Percentiles rank a stretch among this genome's conserved stretches.
These are phyloP conservation scores for Cyanistes caeruleus DNA, from an alignment of 2,113 vertebrate genomes.

Conservation along the genomic window DNA sequence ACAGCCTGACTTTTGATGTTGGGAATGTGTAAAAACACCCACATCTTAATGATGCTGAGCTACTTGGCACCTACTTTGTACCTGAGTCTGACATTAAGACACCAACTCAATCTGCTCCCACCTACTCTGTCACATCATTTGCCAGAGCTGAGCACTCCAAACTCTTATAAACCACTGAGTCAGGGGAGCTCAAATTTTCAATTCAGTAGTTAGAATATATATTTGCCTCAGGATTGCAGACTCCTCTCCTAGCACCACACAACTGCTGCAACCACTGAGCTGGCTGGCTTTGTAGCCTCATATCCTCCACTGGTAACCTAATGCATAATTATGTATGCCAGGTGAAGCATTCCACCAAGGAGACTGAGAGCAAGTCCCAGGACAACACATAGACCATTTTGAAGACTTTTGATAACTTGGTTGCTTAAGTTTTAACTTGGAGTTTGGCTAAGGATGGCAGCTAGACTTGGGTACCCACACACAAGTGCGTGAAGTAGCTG, in stretches of 20 bases:
- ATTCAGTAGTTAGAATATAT: background rate
- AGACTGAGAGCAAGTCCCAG: background rate
- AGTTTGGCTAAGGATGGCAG: background rate
- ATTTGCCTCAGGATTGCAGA: background rate
- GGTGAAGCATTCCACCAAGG: background rate
- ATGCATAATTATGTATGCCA: background rate
- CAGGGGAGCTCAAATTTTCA: background rate
- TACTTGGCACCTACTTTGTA: background rate
- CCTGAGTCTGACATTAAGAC: background rate
- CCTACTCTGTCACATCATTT: background rate
- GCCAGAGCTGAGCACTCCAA: background rate
- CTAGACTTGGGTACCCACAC: background rate
- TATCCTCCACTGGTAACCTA: background rate
- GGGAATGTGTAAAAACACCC: background rate
- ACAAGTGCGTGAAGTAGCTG: background rate
- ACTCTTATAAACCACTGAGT: background rate
- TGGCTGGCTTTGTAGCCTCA: background rate
- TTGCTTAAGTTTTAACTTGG: background rate
- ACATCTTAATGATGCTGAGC: background rate
- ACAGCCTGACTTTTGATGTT: background rate
- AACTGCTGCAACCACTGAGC: background rate
- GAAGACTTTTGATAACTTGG: background rate
- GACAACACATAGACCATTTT: background rate
- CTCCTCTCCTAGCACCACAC: background rate
- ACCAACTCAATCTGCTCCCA: background rate